phyloP scores from a whole-genome alignment of 2,113 vertebrate species.

The Campylorhamphus procurvoides region DNA sequence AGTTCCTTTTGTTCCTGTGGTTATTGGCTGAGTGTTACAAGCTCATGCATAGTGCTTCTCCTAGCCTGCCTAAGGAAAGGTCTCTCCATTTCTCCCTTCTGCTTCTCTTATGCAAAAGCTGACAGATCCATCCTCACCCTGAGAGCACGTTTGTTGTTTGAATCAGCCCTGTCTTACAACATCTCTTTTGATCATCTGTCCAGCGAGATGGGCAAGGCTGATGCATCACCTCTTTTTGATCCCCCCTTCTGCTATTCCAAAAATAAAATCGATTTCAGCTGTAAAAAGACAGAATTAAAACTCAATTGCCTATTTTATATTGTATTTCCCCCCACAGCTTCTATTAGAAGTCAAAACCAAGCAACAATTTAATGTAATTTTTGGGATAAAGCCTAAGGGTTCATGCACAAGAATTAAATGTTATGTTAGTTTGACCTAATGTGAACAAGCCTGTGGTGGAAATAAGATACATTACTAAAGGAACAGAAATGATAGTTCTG shows the following conservation, averaged over 20 bases:
- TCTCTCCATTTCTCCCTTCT: not conserved
- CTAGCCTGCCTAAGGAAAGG: not conserved
- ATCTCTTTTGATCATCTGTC: not conserved
- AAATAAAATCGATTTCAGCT: not conserved
- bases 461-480: not conserved
- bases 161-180: not conserved
- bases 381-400: not conserved
- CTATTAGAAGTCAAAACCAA: not conserved
- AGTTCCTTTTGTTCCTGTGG: not conserved
- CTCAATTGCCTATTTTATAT: rapidly evolving
- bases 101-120: not conserved
- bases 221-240: not conserved
- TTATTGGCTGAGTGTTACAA: not conserved
- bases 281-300: not conserved
- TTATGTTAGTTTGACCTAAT: not conserved
- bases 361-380: rapidly evolving
- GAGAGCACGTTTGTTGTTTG: not conserved
- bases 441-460: not conserved
- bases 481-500: not conserved
- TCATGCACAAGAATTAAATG: not conserved
- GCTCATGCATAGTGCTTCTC: not conserved
- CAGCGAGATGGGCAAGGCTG: constrained; percentile 15
- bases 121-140: not conserved
- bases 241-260: not conserved
- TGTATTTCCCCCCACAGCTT: not conserved